These are phyloP conservation scores for Acrocyrtus sp. DNA, from an alignment of 2,888 invertebrate genomes.

Conservation along the genomic window DNA sequence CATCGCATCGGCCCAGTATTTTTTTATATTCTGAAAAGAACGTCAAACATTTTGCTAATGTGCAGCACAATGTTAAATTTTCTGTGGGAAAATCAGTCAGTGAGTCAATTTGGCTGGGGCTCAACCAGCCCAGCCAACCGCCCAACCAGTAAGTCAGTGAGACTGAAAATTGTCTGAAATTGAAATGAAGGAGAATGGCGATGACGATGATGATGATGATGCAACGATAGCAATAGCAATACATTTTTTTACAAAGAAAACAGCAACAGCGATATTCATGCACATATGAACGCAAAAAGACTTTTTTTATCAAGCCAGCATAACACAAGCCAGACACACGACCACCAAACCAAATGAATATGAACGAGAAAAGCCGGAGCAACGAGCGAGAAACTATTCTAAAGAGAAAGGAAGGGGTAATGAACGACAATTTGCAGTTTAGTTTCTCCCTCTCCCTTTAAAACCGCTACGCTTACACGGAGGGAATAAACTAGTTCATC, in stretches of 20 bases:
- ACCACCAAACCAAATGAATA: conserved; percentile 22
- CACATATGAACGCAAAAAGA: too few species aligned
- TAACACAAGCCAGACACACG: conserved; percentile 46
- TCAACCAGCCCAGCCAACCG: not conserved
- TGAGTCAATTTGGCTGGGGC: not conserved
- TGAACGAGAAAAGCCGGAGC: not conserved
- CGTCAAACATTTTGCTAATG: too few species aligned
- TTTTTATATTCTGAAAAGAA: too few species aligned
- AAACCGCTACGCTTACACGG: too few species aligned
- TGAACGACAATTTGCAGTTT: conserved; percentile 51
- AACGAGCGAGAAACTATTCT: not conserved
- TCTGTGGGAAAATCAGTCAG: conserved; percentile 35
- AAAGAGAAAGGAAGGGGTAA: conserved; percentile 38
- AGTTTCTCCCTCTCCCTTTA: conserved; percentile 4
- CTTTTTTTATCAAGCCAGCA: too few species aligned
- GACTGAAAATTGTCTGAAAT: conserved; percentile 31
- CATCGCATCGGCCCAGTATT: too few species aligned
- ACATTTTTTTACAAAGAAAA: too few species aligned
- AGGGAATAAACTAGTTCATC: too few species aligned
- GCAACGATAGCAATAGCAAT: too few species aligned
- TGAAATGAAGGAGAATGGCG: conserved; percentile 25
- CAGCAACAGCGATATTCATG: too few species aligned
- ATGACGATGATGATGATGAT: conserved; percentile 5
- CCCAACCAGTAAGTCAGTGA: conserved; percentile 16
- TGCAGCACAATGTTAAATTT: too few species aligned